Evolutionary conservation across 2,113 vertebrate genomes (phyloP), one percentile per base, ranked within the genome.

Genomic region (Nansenia antarctica): DNA sequence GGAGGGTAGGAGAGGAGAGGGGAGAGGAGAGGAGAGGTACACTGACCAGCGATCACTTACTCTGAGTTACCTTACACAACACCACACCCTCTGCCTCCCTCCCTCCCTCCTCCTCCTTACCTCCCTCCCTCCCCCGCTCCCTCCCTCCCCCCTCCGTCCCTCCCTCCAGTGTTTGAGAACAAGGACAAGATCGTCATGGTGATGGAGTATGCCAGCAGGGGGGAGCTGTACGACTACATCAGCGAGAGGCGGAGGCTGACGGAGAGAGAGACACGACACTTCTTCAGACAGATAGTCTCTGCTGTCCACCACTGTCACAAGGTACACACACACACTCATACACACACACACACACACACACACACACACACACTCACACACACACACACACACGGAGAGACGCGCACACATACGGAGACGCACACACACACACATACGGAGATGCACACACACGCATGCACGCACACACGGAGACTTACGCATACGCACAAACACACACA

Each of bases 101-200:
- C n/a, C n/a, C n/a, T n/a, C n/a, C n/a, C n/a, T n/a, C n/a, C n/a
- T n/a, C n/a, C n/a, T n/a, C n/a, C n/a, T n/a, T n/a, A n/a, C n/a
- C n/a, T n/a, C n/a, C n/a, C n/a, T n/a, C n/a, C n/a, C n/a, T n/a
- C n/a, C n/a, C n/a, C n/a, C n/a, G n/a, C n/a, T n/a, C n/a, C n/a
- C n/a, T n/a, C n/a, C n/a, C n/a, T n/a, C n/a, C n/a, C n/a, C n/a
- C n/a, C n/a, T n/a, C n/a, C n/a, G 35, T 42, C 5, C 58, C 64
- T 76, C 37, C 68, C 26, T 42, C 20, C 14, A 99, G 98, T 99
- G 85, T 99, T 99, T 72, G 97, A 99, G 88, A 99, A 99, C 88
- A 98, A 97, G 84, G 98, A 99, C 87, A 99, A 99, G 90, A 99
- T 99, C 67, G 96, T 99, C 82, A 99, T 99, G 64, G 98, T 99